phyloP scores from a whole-genome alignment of 2,113 vertebrate genomes.

The Callopanchax toddi region DNA sequence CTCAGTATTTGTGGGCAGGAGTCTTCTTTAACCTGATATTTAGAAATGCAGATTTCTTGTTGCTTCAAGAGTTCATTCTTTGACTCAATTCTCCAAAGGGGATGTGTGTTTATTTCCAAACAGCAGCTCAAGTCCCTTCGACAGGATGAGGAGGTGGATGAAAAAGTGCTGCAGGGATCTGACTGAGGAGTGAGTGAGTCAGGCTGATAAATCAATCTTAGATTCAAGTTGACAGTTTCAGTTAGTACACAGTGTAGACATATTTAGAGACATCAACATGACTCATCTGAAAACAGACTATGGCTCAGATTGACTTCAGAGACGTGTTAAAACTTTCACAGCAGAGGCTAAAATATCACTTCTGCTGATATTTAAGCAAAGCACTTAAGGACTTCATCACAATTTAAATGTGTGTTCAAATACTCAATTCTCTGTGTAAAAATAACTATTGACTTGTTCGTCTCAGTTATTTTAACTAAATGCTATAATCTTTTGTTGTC shows the following conservation, averaged over 20 bases:
- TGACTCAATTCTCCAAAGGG: conserved; percentile 37
- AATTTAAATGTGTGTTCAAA: no score
- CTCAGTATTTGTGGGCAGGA: conserved; percentile 25
- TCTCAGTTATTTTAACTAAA: no score
- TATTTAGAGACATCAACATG: conserved; percentile 47
- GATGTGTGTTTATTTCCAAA: conserved; percentile 17
- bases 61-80: conserved; percentile 10
- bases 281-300: conserved; percentile 33
- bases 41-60: conserved; percentile 35
- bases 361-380: no score
- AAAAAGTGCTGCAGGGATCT: conserved; percentile 22
- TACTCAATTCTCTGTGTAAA: no score
- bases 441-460: no score
- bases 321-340: not conserved
- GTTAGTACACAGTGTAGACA: conserved; percentile 28
- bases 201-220: conserved; percentile 33
- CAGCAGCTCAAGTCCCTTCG: conserved; percentile 6
- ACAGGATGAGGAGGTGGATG: conserved; percentile 43
- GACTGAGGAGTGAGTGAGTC: conserved; percentile 48
- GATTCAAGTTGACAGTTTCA: conserved; percentile 23
- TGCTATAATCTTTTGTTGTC: no score
- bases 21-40: conserved; percentile 23
- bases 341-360: not conserved
- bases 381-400: no score
- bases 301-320: conserved; percentile 1